Conservation (phyloP, 2,797 vertebrate species). For the Hoplostethus atlanticus region DNA sequence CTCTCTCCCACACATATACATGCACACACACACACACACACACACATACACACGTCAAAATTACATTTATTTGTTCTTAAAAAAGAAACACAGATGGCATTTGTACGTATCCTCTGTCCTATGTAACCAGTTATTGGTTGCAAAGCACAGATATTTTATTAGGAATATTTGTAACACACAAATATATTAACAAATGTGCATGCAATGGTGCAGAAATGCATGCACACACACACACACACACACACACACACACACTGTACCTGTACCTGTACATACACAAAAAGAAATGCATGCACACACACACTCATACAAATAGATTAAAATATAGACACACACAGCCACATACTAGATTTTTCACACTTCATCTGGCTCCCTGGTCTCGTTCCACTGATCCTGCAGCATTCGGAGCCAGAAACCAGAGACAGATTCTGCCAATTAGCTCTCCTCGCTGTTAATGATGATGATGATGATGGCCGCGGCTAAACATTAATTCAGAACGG, state of each 20-base stretch:
- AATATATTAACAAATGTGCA: too few species aligned
- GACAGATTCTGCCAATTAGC: conserved; percentile 37
- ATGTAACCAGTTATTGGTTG: too few species aligned
- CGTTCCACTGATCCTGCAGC: conserved; percentile 4
- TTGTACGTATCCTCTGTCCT: too few species aligned
- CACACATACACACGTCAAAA: neutral
- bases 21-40: conserved; percentile 11
- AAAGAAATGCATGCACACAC: neutral
- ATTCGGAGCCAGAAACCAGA: conserved; percentile 21
- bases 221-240: neutral
- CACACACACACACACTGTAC: too few species aligned
- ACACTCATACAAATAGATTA: neutral
- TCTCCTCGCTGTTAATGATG: conserved; percentile 38
- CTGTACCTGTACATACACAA: too few species aligned
- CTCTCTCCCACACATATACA: neutral
- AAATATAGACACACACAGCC: neutral
- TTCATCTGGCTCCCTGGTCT: neutral
- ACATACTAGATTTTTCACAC: neutral
- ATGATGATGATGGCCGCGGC: conserved; percentile 27
- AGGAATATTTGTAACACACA: too few species aligned
- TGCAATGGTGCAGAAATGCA: too few species aligned
- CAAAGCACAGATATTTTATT: too few species aligned
- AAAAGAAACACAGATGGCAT: too few species aligned
- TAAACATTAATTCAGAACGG: conserved; percentile 38
- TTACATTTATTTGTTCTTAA: too few species aligned